Percentiles rank a stretch among this genome's conserved stretches.
Evolutionary conservation across 2,888 invertebrate species (phyloP).

Genomic region (Drosophila fungiperda): DNA sequence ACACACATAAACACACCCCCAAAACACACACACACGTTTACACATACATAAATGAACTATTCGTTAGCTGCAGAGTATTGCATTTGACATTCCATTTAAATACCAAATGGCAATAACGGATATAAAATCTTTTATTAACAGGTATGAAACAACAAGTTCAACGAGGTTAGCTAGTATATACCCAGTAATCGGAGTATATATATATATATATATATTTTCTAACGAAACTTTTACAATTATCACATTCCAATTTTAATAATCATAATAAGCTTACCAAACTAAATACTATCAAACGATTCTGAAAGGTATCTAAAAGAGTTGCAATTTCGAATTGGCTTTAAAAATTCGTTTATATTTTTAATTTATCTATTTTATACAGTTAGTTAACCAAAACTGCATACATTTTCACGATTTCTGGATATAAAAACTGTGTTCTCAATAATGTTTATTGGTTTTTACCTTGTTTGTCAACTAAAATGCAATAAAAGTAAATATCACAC

Average conservation of each 20-base stretch:
- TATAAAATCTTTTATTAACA: constrained; percentile 34
- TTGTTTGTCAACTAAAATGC: constrained; percentile 59
- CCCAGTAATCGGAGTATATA: background rate
- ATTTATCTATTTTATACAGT: no score
- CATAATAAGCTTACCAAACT: background rate
- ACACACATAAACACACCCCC: background rate
- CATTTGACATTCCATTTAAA: constrained; percentile 66
- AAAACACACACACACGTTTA: background rate
- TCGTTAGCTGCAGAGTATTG: constrained; percentile 23
- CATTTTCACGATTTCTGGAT: background rate
- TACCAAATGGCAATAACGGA: constrained; percentile 41
- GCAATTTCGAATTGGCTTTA: background rate
- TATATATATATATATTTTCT: background rate
- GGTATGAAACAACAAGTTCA: background rate
- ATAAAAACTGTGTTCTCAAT: constrained; percentile 19
- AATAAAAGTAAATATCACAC: constrained; percentile 52
- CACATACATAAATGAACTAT: background rate
- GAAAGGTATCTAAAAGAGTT: background rate
- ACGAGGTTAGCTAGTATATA: background rate
- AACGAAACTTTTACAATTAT: background rate
- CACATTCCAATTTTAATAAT: background rate
- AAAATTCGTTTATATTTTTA: background rate
- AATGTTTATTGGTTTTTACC: constrained; percentile 37
- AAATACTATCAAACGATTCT: background rate
- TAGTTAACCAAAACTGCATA: rapidly evolving